Evolutionary conservation across 2,888 invertebrate species (phyloP).

Genomic region (Eupeodes latifasciatus): DNA sequence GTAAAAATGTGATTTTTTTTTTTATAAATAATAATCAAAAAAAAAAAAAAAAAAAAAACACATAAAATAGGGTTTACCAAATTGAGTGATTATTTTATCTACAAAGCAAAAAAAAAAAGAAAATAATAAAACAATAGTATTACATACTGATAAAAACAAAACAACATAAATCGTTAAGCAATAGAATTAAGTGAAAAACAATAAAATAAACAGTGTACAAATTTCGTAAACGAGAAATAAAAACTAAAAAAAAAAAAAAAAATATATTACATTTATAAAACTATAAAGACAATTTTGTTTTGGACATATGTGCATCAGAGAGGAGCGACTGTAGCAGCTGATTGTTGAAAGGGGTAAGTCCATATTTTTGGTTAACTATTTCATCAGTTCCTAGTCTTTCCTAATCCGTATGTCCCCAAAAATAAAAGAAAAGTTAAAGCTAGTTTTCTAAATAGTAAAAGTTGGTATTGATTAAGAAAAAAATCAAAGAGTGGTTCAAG

Average conservation of each 20-base stretch:
- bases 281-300: conserved; percentile 1
- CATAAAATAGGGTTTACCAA: too few relatives aligned
- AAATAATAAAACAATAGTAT: too few relatives aligned
- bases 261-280: background rate
- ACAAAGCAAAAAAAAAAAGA: too few relatives aligned
- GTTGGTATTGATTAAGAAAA: background rate
- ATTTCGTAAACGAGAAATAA: background rate
- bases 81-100: too few relatives aligned
- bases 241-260: background rate
- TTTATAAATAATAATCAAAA: too few relatives aligned
- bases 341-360: conserved; percentile 6
- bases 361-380: conserved; percentile 1
- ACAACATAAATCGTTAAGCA: background rate
- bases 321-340: background rate
- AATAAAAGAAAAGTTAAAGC: background rate
- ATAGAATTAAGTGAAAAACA: background rate
- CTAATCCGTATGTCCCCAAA: background rate
- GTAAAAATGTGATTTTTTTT: too few relatives aligned
- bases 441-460: background rate
- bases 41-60: too few relatives aligned
- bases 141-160: too few relatives aligned
- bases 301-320: background rate
- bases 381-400: conserved; percentile 2
- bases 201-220: background rate
- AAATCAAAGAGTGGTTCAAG: background rate